Percentiles rank a stretch among this genome's conserved stretches.
Conservation (phyloP, 2,888 invertebrate species). For the Torymus aiolomorphi region DNA sequence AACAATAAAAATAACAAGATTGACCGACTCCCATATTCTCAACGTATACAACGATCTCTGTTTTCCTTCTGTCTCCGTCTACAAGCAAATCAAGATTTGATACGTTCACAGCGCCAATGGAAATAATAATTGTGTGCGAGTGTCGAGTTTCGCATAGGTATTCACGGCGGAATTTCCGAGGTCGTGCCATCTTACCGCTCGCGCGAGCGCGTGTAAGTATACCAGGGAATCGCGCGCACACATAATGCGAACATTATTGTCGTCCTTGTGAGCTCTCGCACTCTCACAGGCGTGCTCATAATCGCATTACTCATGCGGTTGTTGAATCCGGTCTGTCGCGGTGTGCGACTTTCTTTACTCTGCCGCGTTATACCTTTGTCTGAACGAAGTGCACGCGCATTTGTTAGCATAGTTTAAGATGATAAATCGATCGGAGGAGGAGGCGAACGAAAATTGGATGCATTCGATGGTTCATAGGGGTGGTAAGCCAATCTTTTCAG, state of each 20-base stretch:
- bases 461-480: no score
- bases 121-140: conserved; percentile 15
- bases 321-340: conserved; percentile 24
- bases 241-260: conserved; percentile 25
- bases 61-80: background rate
- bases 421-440: no score
- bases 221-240: conserved; percentile 19
- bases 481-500: no score
- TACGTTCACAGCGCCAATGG: conserved; percentile 3
- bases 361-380: no score
- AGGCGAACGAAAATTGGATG: no score
- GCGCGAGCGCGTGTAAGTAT: background rate
- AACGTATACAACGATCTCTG: no score
- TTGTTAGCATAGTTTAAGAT: no score
- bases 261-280: conserved; percentile 9
- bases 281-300: conserved; percentile 2
- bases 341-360: background rate
- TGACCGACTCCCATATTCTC: no score
- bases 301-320: conserved; percentile 31
- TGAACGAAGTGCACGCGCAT: no score
- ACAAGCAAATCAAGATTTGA: conserved; percentile 18
- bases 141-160: conserved; percentile 20
- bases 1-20: no score
- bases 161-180: conserved; percentile 35
- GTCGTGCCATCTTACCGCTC: conserved; percentile 8